Base-by-base conservation (phyloP, 2,797 vertebrate genomes). In the Pitangus sulphuratus region DNA sequence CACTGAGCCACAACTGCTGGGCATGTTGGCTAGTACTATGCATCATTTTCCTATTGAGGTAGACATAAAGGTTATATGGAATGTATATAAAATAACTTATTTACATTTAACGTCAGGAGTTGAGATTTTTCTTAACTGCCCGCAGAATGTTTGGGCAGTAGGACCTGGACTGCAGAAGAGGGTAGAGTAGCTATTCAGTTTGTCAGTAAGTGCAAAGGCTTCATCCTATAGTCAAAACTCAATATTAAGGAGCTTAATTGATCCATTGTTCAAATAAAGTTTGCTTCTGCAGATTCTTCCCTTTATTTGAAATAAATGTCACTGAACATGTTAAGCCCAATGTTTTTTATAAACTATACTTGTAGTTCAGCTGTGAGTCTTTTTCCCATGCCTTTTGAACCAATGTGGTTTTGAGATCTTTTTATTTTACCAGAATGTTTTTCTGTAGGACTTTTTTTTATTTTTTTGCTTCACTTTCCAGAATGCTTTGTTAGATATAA, bases 221-320 rank as follows among this genome's bases (percentile, higher is more conserved):
- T 72, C 54, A 24, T 57, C 31, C 14, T 70, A 25, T 39, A 44
- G 33, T 44, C 74, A 54, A 62, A 90, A 87, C 25, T 53, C 47
- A 66, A 15, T 83, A 64, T 45, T 45, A 60, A 51, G 25, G 42
- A 37, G 35, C 30, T 65, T 66, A 51, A 53, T 19, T 65, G 42
- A 87, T 13, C 15, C 7, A 24, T 22, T 65, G 47, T 66, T 79
- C 45, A 65, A 65, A 56, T 33, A 42, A 11, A 22, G 17, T 78
- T 82, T 87, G 13, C 28, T 87, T 66, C 42, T 61, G 42, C 12
- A 4, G 8, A 19, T 42, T 75, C 17, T 83, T 40, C 47, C 42
- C 83, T 87, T 30, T 42, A 51, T 79, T 65, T 70, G 57, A 79
- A 79, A 61, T 61, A 66, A 83, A 65, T 89, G 30, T 56, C 51